Base-by-base conservation (phyloP, 2,113 vertebrate species). In the Lasiurus borealis region DNA sequence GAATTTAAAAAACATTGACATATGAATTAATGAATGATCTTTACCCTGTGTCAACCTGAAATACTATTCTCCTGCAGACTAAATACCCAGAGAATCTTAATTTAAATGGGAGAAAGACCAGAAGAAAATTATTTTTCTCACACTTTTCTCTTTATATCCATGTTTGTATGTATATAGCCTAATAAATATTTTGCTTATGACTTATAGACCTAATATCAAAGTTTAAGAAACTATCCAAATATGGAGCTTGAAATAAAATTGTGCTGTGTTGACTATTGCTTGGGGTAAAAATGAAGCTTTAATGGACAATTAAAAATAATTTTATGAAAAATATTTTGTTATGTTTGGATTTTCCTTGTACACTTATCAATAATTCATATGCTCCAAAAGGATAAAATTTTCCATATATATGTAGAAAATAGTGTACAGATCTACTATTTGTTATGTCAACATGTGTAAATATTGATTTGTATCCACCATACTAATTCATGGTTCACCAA, bases 151-250 rank as follows among this genome's bases (percentile, higher is more conserved):
- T 76, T 80, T 76, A 62, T 66, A 34, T 68, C 50, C 10, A 50
- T 21, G 12, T 77, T 40, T 76, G 3, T 46, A 48, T 46, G 29
- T 59, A 36, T 0, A 68, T n/a, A 76, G 8, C 10, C 8, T 89
- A 21, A 77, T 86, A 81, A 90, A 50, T 77, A 94, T 78, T 93
- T 86, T 91, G 16, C 14, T 93, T 85, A 77, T 62, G 31, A 92
- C 18, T 75, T 87, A 85, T 36, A 87, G 34, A 13, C 15, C 50
- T 75, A 85, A 81, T 78, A 75, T 34, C n/a, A 76, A 78, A 85
- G 19, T 96, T 88, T 52, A 71, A 90, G 23, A 72, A 62, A 29
- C 44, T 62, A 69, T 59, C 5, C 25, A 91, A 83, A 86, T 85
- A n/a, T 19, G 19, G 9, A 75, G 19, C 6, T 66, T 76, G n/a